Evolutionary conservation across 2,113 vertebrate species (phyloP).

Genomic region (Anarhynchus alexandrinus): DNA sequence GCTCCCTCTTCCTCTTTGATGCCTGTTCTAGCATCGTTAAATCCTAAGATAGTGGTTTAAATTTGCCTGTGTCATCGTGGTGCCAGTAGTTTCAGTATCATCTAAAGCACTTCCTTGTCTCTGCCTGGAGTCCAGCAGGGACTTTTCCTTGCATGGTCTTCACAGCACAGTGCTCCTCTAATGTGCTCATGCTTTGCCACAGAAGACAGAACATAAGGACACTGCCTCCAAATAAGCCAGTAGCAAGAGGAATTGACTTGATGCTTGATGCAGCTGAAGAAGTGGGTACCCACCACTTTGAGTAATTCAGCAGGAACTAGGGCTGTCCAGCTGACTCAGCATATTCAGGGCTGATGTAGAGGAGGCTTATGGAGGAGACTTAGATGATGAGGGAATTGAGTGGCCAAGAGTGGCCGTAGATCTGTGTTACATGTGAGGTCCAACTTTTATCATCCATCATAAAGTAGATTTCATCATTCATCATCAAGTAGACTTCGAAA

Average conservation of each 20-base stretch:
- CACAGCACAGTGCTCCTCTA: too few relatives aligned
- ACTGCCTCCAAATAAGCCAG: accelerated
- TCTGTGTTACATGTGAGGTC: neutral
- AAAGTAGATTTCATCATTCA: neutral
- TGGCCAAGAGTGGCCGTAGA: too few relatives aligned
- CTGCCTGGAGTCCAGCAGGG: neutral
- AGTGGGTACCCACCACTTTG: neutral
- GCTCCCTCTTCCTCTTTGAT: neutral
- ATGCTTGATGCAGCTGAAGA: neutral
- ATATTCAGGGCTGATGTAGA: neutral
- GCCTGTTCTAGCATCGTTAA: neutral
- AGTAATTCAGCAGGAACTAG: neutral
- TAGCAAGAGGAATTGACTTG: neutral
- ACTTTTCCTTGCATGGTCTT: neutral
- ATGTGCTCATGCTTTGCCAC: accelerated
- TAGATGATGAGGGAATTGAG: neutral
- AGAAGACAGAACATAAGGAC: neutral
- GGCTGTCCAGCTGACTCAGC: neutral
- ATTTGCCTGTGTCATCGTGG: neutral
- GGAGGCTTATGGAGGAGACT: neutral
- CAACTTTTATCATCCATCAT: neutral
- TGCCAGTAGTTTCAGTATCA: neutral
- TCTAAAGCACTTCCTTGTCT: neutral
- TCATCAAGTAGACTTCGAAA: neutral
- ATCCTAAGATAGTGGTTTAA: neutral